These are phyloP conservation scores for Limnephilus rhombicus DNA, from an alignment of 2,888 invertebrate genomes.

Conservation along the genomic window DNA sequence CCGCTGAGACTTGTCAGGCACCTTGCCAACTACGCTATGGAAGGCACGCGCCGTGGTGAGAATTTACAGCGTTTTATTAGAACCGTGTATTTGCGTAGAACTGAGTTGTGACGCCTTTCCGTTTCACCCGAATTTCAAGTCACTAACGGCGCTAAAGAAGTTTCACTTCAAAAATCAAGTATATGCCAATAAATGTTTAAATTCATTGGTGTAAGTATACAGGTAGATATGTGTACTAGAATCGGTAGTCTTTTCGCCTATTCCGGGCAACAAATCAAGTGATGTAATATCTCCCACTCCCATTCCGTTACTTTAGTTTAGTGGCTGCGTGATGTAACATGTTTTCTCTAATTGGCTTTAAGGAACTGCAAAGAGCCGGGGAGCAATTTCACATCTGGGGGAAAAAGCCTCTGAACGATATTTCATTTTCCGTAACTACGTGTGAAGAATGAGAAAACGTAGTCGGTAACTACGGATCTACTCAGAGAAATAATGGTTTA, in stretches of 20 bases:
- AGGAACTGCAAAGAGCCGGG: conserved; percentile 33
- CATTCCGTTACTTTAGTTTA: not conserved
- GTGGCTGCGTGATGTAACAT: conserved; percentile 25
- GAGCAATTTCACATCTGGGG: conserved; percentile 26
- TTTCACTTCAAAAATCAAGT: too few species aligned
- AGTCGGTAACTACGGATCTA: not conserved
- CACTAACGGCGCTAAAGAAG: too few species aligned
- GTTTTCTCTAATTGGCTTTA: conserved; percentile 37
- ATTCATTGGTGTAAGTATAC: too few species aligned
- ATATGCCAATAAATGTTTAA: too few species aligned
- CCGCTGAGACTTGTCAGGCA: too few species aligned
- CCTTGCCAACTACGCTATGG: too few species aligned
- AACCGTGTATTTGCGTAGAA: too few species aligned
- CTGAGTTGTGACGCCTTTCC: too few species aligned
- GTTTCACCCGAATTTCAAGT: too few species aligned
- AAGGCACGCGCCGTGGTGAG: too few species aligned
- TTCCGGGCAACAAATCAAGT: not conserved
- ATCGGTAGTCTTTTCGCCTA: not conserved
- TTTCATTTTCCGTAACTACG: conserved; percentile 56
- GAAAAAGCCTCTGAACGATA: conserved; percentile 52
- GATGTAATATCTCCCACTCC: not conserved
- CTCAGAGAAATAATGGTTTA: not conserved
- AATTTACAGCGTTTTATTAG: too few species aligned
- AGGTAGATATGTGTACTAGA: not conserved
- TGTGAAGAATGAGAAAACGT: conserved; percentile 42